Percentiles rank a stretch among this genome's conserved stretches.
Conservation (phyloP, 2,797 vertebrate species). For the Crenichthys baileyi region DNA sequence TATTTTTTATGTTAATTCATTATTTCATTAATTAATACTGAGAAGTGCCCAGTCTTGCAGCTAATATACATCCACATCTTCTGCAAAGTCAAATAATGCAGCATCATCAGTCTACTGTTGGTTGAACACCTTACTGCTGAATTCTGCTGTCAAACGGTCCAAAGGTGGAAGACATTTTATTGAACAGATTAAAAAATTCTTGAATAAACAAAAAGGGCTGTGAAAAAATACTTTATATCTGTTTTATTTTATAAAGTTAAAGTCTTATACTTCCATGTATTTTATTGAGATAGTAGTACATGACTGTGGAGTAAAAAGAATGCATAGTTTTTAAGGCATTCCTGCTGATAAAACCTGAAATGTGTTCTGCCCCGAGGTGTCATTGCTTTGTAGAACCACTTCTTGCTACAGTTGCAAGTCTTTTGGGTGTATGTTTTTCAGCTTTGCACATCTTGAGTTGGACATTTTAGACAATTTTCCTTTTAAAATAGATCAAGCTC, state of each 20-base stretch:
- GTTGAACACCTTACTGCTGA: not conserved
- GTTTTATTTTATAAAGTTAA: not conserved
- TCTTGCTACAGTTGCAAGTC: not conserved
- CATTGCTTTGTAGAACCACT: not conserved
- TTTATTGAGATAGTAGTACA: not conserved
- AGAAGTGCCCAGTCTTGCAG: not conserved
- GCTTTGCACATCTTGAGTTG: not conserved
- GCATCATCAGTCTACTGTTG: not conserved
- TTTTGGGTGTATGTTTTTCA: not conserved
- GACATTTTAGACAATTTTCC: not conserved
- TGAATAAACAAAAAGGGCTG: not conserved
- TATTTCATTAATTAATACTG: not conserved
- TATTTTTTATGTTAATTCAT: not conserved
- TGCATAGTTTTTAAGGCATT: not conserved
- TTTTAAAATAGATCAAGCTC: not conserved
- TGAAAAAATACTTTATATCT: constrained; percentile 1
- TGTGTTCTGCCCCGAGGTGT: not conserved
- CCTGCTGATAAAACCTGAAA: not conserved
- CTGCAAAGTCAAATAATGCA: not conserved
- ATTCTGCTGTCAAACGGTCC: not conserved
- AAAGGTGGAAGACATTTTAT: not conserved
- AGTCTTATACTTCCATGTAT: not conserved
- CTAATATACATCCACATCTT: not conserved
- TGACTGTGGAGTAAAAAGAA: not conserved
- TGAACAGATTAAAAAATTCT: not conserved